phyloP scores from a whole-genome alignment of 2,797 vertebrate species.

The Microctenopoma steveboyesi region DNA sequence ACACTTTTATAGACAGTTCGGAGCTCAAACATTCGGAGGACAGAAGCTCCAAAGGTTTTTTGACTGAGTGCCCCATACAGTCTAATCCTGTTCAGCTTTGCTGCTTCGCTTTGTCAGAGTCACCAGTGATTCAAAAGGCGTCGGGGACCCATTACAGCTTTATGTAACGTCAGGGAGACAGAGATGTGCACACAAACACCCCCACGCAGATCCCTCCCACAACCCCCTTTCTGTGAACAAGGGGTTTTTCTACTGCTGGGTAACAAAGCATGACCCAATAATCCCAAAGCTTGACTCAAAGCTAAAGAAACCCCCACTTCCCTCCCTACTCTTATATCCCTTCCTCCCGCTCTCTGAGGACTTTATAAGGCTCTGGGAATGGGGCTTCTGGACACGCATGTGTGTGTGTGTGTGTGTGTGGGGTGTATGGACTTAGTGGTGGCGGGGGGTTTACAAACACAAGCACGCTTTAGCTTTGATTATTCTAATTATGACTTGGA shows the following conservation, averaged over 20 bases:
- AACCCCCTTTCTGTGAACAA: slow-evolving; percentile 77
- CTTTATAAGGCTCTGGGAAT: slow-evolving; percentile 76
- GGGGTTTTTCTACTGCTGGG: slow-evolving; percentile 85
- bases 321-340: slow-evolving; percentile 71
- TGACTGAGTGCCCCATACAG: slow-evolving; percentile 30
- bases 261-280: slow-evolving; percentile 89
- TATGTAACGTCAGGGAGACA: slow-evolving; percentile 63
- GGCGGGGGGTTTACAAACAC: slow-evolving; percentile 59
- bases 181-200: slow-evolving; percentile 38
- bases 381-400: slow-evolving; percentile 46
- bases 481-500: slow-evolving; percentile 82
- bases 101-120: slow-evolving; percentile 55
- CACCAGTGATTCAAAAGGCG: slow-evolving; percentile 62
- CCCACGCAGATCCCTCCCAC: slow-evolving; percentile 28
- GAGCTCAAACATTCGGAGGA: slow-evolving; percentile 7
- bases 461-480: slow-evolving; percentile 79
- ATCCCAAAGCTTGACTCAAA: slow-evolving; percentile 85
- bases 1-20: not conserved
- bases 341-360: slow-evolving; percentile 81
- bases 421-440: not conserved
- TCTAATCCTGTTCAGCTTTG: slow-evolving; percentile 67
- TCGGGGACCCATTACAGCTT: slow-evolving; percentile 71
- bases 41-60: slow-evolving; percentile 18
- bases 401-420: slow-evolving; percentile 15
- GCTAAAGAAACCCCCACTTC: slow-evolving; percentile 69